phyloP scores from a whole-genome alignment of 2,888 invertebrate species.

The Drosophila dives region DNA sequence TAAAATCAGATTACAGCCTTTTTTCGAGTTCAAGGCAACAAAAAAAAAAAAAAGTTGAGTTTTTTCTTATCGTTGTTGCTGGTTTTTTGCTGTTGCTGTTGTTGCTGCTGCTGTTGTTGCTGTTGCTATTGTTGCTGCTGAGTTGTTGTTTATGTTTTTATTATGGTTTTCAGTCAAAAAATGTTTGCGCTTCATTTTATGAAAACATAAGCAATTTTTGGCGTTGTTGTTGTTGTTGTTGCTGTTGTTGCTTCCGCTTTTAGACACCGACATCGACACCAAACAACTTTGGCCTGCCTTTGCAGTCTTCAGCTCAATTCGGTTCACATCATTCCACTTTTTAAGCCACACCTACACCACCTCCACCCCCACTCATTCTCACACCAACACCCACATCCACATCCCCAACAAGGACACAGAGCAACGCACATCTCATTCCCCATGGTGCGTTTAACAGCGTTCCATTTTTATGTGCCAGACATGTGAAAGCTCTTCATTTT shows the following conservation, averaged over 20 bases:
- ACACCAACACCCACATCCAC: not conserved
- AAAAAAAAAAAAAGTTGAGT: slow-evolving; percentile 22
- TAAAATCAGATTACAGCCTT: slow-evolving; percentile 80
- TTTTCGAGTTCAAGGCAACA: slow-evolving; percentile 40
- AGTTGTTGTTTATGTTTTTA: slow-evolving; percentile 56
- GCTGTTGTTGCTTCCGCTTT: slow-evolving; percentile 46
- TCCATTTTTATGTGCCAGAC: slow-evolving; percentile 80
- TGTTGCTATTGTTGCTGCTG: slow-evolving; percentile 14
- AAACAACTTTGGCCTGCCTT: slow-evolving; percentile 61
- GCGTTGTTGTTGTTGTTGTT: slow-evolving; percentile 42
- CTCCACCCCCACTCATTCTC: not conserved
- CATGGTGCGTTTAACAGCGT: slow-evolving; percentile 77
- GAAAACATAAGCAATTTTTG: slow-evolving; percentile 78
- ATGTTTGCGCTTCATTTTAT: slow-evolving; percentile 81
- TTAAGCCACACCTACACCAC: slow-evolving; percentile 10
- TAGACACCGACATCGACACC: slow-evolving; percentile 78
- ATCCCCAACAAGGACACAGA: not conserved
- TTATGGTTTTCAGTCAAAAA: slow-evolving; percentile 78
- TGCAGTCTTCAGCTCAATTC: slow-evolving; percentile 33
- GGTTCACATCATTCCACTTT: slow-evolving; percentile 24
- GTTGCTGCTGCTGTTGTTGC: slow-evolving; percentile 13
- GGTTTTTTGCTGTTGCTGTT: not conserved
- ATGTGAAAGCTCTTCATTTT: slow-evolving; percentile 79
- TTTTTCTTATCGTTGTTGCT: slow-evolving; percentile 3
- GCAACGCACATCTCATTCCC: slow-evolving; percentile 56